These are phyloP conservation scores for Myotis davidii DNA, from an alignment of 2,113 vertebrate species.

Conservation along the genomic window DNA sequence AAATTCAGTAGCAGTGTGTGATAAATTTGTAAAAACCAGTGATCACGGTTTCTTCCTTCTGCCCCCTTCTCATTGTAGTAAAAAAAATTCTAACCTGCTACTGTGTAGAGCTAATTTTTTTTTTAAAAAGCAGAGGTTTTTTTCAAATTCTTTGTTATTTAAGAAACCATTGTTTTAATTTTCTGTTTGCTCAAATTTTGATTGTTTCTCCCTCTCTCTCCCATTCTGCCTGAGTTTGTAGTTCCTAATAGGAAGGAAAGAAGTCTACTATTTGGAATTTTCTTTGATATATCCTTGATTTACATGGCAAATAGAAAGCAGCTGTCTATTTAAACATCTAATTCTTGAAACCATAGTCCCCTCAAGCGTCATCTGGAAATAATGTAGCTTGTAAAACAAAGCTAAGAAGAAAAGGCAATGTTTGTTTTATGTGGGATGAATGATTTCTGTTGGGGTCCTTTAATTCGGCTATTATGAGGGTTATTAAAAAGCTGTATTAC, in stretches of 20 bases:
- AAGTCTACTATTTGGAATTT: conserved; percentile 82
- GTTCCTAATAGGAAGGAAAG: conserved; percentile 74
- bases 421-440: conserved; percentile 95
- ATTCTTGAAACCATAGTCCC: conserved; percentile 84
- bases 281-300: conserved; percentile 87
- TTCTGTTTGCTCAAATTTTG: conserved; percentile 45
- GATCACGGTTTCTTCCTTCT: conserved; percentile 14
- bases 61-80: conserved; percentile 41
- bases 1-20: conserved; percentile 69
- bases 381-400: conserved; percentile 91
- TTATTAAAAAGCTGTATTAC: conserved; percentile 90
- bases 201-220: conserved; percentile 63
- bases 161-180: conserved; percentile 49
- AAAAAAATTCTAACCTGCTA: conserved; percentile 60
- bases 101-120: conserved; percentile 29
- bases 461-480: conserved; percentile 91
- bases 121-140: conserved; percentile 16
- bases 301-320: conserved; percentile 90
- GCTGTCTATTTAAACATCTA: conserved; percentile 87
- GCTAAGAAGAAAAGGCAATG: conserved; percentile 91
- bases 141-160: conserved; percentile 37
- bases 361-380: conserved; percentile 94
- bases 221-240: conserved; percentile 65
- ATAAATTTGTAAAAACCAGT: conserved; percentile 56
- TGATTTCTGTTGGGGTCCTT: conserved; percentile 90